Base-by-base conservation (phyloP, 2,797 vertebrate species). In the Ctenosaura bakeri region DNA sequence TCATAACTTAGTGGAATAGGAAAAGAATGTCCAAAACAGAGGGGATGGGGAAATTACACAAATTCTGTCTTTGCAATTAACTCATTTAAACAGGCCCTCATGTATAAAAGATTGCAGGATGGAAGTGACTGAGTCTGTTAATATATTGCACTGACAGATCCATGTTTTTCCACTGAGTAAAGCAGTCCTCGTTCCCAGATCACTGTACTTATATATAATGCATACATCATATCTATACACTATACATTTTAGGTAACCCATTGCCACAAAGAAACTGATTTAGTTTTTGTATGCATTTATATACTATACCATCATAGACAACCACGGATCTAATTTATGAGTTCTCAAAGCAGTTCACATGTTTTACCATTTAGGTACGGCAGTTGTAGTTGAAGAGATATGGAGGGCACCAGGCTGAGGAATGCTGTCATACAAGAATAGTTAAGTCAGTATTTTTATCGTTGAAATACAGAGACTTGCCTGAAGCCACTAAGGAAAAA, bases 1-100 rank as follows among this genome's bases (percentile, higher is more conserved):
- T 88, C 88, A 87, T 87, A 88, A 93, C 59, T 52, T 59, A 12
- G 29, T 13, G 2, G 52, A 54, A 2, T 87, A 50, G 90, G 74
- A 93, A n/a, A 26, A 18, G 6, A 4, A 3, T 69, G 52, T 87
- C 20, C 14, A 87, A 69, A 83, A 87, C 46, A 52, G 6, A 71
- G 18, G 64, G 14, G 26, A 38, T 16, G 35, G 9, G 24, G 2
- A 50, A 29, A 8, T 46, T 38, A 16, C 24, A 80, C 50, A 12
- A 88, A 29, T 81, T 80, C 4, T 78, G 2, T 42, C 69, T 81
- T 16, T 62, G 54, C 66, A 74, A 26, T 46, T 42, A 59, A 46
- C 42, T 64, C 22, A 82, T 81, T 69, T 54, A 42, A 35, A 73
- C 6, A 12, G 35, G 24, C 9, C n/a, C 10, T 78, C 50, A 24